Conservation (phyloP, 2,113 vertebrate species). For the Xiphias gladius region DNA sequence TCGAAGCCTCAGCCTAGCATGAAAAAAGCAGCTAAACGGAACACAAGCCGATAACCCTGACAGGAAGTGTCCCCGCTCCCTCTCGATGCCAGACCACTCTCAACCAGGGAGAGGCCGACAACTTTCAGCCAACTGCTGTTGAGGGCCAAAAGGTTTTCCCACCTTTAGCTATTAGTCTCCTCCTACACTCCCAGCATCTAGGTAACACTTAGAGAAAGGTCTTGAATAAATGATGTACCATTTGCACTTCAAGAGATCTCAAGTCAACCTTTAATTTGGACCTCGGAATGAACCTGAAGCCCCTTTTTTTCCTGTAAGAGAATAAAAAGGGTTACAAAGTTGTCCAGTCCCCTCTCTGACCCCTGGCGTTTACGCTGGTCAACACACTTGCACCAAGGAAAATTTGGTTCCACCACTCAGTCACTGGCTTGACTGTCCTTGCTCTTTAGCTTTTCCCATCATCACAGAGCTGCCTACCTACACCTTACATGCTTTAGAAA, state of each 20-base stretch:
- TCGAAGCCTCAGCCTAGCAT: conserved; percentile 50
- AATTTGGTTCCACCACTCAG: not conserved
- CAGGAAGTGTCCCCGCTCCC: conserved; percentile 20
- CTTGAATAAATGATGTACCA: conserved; percentile 12
- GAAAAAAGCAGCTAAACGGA: conserved; percentile 45
- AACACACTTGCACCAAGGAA: not conserved
- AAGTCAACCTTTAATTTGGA: conserved; percentile 13
- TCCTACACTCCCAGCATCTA: conserved; percentile 1
- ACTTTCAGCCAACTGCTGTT: conserved; percentile 6
- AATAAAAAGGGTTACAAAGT: not conserved
- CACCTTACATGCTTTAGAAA: conserved; percentile 68
- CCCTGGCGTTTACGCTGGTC: not conserved
- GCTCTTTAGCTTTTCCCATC: conserved; percentile 54
- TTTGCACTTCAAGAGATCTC: conserved; percentile 14
- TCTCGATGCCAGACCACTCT: conserved; percentile 39
- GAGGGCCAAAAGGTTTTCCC: conserved; percentile 3
- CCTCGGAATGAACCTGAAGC: not conserved
- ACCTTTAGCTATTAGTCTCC: conserved; percentile 1
- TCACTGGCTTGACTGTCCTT: conserved; percentile 6
- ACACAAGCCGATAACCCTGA: conserved; percentile 6
- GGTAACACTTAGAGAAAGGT: not conserved
- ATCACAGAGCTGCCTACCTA: conserved; percentile 83
- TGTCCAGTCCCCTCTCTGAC: not conserved
- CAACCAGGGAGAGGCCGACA: not conserved
- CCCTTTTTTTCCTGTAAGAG: not conserved